These are phyloP conservation scores for Sparus aurata DNA, from an alignment of 2,797 vertebrate species.

Conservation along the genomic window DNA sequence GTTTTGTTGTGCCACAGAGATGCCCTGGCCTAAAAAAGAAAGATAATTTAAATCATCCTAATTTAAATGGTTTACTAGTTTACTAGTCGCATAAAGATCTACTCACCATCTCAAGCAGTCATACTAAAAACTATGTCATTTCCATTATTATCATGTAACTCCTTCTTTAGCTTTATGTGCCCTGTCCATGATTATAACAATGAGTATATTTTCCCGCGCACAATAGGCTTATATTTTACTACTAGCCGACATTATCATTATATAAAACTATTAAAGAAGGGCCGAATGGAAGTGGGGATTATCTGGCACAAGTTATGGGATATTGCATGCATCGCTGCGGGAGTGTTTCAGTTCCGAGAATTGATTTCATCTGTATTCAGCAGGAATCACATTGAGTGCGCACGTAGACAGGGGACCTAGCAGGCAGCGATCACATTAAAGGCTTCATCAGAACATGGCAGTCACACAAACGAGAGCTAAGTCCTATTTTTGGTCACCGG, in stretches of 20 bases:
- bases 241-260: background rate
- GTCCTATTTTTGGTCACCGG: slow-evolving; percentile 45
- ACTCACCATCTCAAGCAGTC: too few species aligned
- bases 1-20: too few species aligned
- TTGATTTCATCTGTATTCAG: slow-evolving; percentile 44
- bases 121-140: background rate
- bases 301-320: background rate
- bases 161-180: background rate
- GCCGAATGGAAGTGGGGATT: slow-evolving; percentile 1
- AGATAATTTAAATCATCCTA: too few species aligned
- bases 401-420: slow-evolving; percentile 46
- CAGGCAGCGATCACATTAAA: slow-evolving; percentile 65
- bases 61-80: too few species aligned
- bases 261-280: background rate
- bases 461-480: slow-evolving; percentile 35
- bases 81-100: too few species aligned
- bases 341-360: background rate
- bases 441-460: slow-evolving; percentile 14
- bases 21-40: too few species aligned
- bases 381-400: slow-evolving; percentile 34
- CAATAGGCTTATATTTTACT: background rate
- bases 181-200: background rate
- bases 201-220: background rate
- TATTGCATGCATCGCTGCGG: background rate
- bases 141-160: background rate